Base-by-base conservation (phyloP, 2,113 vertebrate species). In the Garra rufa region DNA sequence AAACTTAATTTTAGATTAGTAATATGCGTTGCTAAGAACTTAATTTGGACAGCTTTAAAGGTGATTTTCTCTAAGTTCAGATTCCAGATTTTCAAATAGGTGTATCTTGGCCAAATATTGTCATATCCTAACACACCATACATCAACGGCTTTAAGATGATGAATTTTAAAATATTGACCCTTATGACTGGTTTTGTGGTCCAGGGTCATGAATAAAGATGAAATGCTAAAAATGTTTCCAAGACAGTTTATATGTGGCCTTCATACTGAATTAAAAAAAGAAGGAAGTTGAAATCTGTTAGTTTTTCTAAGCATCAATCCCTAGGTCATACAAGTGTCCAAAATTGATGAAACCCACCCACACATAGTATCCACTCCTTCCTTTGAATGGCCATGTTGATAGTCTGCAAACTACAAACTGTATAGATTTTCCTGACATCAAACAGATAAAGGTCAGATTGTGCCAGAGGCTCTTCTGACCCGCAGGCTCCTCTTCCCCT, bases 401-500 rank as follows among this genome's bases (percentile, higher is more conserved):
- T 15, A 69, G 44, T 69, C 10, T 67, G 43, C 26, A n/a, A 30
- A 67, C 41, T 38, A 81, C 24, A 69, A 69, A 81, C 26, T 50
- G 11, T 81, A 81, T 81, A 34, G 65, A 81, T 70, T 69, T 50
- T 82, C 28, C 79, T 9, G 38, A 55, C 63, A 52, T 82, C 80
- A 82, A 82, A 52, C 17, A 82, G 80, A 82, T 82, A 82, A 76
- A 79, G 26, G 82, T 84, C 83, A 26, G 70, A 55, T 69, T 65
- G 74, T 55, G 63, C 74, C 48, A 57, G 59, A 77, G 83, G 74
- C 70, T 55, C 48, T 4, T 80, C 84, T 84, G 28, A 69, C 76
- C 90, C 85, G 86, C 4, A 83, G 65, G 70, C 50, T 19, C 52
- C 91, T 84, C 88, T 15, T 81, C 63, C 73, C 81, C 65, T 50